phyloP scores from a whole-genome alignment of 2,797 vertebrate genomes.

The Salmo trutta region DNA sequence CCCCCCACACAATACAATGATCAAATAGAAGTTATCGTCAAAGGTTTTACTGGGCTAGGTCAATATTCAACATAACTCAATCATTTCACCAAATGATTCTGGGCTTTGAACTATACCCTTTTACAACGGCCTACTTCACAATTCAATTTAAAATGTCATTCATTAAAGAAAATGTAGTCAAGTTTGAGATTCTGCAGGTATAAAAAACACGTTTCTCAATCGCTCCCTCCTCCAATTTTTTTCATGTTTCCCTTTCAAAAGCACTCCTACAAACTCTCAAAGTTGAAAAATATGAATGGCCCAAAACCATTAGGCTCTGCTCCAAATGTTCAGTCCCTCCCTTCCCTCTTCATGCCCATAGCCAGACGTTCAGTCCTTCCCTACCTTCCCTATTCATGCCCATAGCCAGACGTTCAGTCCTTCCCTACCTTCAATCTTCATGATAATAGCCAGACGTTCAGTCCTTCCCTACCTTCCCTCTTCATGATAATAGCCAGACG shows the following conservation, averaged over 20 bases:
- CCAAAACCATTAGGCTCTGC: not conserved
- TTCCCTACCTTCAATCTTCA: slow-evolving; percentile 93
- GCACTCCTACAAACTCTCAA: not conserved
- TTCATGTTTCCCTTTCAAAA: not conserved
- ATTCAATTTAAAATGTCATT: not conserved
- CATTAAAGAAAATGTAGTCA: not conserved
- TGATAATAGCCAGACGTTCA: slow-evolving; percentile 88
- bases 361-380: slow-evolving; percentile 79
- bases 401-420: slow-evolving; percentile 80
- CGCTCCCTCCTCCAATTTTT: slow-evolving; percentile 5
- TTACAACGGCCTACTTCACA: not conserved
- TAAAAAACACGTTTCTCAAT: not conserved
- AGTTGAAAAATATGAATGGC: not conserved
- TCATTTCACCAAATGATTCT: not conserved
- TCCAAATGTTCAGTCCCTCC: slow-evolving; percentile 66
- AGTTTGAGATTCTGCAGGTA: not conserved
- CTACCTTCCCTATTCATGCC: slow-evolving; percentile 97
- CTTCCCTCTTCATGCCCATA: slow-evolving; percentile 97
- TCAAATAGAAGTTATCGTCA: not conserved
- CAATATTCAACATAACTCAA: not conserved
- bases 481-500: slow-evolving; percentile 96
- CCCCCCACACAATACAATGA: slow-evolving; percentile 18
- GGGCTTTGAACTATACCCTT: not conserved
- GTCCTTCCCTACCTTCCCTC: slow-evolving; percentile 84
- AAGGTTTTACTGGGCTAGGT: not conserved